Evolutionary conservation across 2,113 vertebrate species (phyloP), one percentile per base, ranked within the genome.

Genomic region (Chionis minor): DNA sequence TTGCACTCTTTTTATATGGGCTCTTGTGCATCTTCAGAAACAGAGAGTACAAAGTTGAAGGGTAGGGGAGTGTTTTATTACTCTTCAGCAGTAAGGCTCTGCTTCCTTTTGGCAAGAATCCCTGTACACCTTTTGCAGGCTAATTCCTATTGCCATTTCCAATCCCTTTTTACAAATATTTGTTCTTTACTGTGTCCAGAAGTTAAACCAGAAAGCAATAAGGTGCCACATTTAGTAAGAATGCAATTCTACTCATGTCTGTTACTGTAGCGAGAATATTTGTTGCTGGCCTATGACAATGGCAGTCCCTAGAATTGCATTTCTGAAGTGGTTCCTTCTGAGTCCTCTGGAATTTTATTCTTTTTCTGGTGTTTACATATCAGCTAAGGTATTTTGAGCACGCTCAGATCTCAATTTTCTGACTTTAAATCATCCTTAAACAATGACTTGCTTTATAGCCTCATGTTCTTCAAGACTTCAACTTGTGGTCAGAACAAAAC

Each of bases 151-250:
- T 24, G 10, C 45, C 10, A 8, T 88, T 92, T 94, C 67, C 79
- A 95, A 69, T 45, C 54, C 55, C 14, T 81, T 77, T 81, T 92
- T 66, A 69, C 59, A 92, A 96, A 96, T 95, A 92, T 78, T 97
- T 95, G 65, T 19, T 86, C 45, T 81, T 83, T 81, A 58, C 30
- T 86, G 15, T 86, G 62, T 16, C 32, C 26, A 80, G 35, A 81
- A 88, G 32, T 81, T 85, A 51, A 84, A 94, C 30, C 33, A 93
- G 18, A 80, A 61, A 52, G n/a, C 52, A 81, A 10, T 54, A 82
- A 56, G 12, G 17, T 42, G 10, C 30, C 84, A 12, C 30, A 8
- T 91, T 75, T 58, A 73, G 18, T 63, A 69, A 90, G 88, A 79
- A 69, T 10, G 19, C 12, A 70, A 2, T 70, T 86, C 21, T 87